Percentiles rank a stretch among this genome's conserved stretches.
These are phyloP conservation scores for Amitus sp. DNA, from an alignment of 2,888 invertebrate genomes.

Conservation along the genomic window DNA sequence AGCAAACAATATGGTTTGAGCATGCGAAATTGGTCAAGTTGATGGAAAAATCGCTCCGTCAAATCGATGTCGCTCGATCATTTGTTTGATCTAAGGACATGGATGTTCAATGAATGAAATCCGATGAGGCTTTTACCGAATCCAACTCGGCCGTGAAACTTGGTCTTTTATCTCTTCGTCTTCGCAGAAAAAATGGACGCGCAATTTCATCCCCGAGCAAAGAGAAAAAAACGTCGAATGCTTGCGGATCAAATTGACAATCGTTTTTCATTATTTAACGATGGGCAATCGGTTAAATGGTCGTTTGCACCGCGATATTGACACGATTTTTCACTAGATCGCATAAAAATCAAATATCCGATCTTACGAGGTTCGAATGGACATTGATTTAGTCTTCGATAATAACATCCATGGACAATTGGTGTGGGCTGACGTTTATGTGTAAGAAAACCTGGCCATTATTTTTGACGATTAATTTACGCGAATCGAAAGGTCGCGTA, in stretches of 20 bases:
- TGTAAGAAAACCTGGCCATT: conserved; percentile 65
- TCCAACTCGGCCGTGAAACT: conserved; percentile 21
- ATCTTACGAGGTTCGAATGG: background rate
- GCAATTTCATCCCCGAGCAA: conserved; percentile 46
- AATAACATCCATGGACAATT: conserved; percentile 59
- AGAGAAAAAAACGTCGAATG: conserved; percentile 57
- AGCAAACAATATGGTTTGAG: conserved; percentile 32
- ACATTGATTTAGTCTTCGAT: too few relatives aligned
- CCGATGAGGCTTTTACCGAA: conserved; percentile 46
- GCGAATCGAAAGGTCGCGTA: conserved; percentile 9
- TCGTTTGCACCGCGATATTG: conserved; percentile 66
- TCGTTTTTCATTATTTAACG: conserved; percentile 6
- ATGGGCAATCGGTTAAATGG: conserved; percentile 61
- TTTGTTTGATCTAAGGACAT: conserved; percentile 43
- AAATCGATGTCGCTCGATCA: too few relatives aligned
- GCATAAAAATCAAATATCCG: conserved; percentile 5
- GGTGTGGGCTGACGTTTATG: conserved; percentile 66
- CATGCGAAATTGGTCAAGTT: too few relatives aligned
- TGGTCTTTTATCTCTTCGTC: conserved; percentile 25
- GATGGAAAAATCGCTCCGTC: too few relatives aligned
- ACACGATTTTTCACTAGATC: conserved; percentile 50
- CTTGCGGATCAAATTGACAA: conserved; percentile 52
- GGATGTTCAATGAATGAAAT: conserved; percentile 56
- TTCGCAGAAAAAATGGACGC: conserved; percentile 27
- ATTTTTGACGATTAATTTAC: conserved; percentile 51